Evolutionary conservation across 1,140 invertebrate genomes (phyloP).

Genomic region (Epicauta chinensis): DNA sequence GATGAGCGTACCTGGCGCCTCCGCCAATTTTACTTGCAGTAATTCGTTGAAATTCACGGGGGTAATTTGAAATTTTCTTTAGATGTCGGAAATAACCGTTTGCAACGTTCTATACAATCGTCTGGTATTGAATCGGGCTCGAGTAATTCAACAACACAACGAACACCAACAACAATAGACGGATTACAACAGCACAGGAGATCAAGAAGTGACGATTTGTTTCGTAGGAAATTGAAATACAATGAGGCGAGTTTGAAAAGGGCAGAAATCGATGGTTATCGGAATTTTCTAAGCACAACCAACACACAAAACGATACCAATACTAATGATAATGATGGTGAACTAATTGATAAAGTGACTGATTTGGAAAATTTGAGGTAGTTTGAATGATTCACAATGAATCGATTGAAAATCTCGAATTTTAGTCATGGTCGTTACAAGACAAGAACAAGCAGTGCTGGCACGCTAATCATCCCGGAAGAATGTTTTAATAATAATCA

Average conservation of each 20-base stretch:
- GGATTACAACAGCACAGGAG: not conserved
- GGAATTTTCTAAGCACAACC: constrained; percentile 25
- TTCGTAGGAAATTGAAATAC: constrained; percentile 25
- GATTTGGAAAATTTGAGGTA: no score
- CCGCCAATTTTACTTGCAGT: not conserved
- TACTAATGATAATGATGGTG: not conserved
- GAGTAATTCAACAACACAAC: no score
- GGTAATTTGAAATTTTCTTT: not conserved
- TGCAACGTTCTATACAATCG: not conserved
- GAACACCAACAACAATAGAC: not conserved
- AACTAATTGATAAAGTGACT: not conserved
- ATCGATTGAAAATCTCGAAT: no score
- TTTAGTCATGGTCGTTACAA: constrained; percentile 35
- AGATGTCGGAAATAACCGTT: not conserved
- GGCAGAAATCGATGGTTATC: constrained; percentile 29
- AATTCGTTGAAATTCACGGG: not conserved
- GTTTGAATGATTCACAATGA: not conserved
- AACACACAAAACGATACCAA: not conserved
- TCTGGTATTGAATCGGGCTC: no score
- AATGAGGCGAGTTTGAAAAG: constrained; percentile 30
- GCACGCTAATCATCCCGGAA: constrained; percentile 45
- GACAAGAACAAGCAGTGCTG: constrained; percentile 45
- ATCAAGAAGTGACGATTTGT: constrained; percentile 27
- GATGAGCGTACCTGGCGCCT: no score
- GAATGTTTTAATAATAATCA: constrained; percentile 42